Percentiles rank a stretch among this genome's conserved stretches.
These are phyloP conservation scores for Bostrychus sinensis DNA, from an alignment of 2,113 vertebrate genomes.

Conservation along the genomic window DNA sequence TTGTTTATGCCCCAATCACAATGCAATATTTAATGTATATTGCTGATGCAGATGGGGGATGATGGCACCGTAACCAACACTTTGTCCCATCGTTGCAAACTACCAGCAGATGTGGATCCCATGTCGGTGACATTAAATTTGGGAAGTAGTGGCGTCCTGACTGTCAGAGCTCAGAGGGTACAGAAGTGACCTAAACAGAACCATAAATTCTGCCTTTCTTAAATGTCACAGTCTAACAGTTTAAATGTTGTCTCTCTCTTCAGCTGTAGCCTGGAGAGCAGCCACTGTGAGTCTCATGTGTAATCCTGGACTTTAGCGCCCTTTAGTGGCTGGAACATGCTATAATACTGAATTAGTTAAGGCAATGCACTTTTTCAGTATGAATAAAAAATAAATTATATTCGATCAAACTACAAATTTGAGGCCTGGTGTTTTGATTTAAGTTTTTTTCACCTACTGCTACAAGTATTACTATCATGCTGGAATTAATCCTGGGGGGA, in stretches of 20 bases:
- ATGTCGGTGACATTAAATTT: slow-evolving; percentile 83
- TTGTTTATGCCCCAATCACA: background rate
- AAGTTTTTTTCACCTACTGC: no score
- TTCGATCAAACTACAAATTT: no score
- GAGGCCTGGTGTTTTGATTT: no score
- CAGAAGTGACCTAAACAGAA: background rate
- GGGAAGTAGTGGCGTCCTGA: slow-evolving; percentile 81
- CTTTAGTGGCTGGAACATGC: background rate
- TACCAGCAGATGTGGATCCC: slow-evolving; percentile 90
- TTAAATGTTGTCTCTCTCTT: background rate
- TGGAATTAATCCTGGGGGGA: no score
- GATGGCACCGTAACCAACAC: slow-evolving; percentile 87
- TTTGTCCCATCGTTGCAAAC: slow-evolving; percentile 89
- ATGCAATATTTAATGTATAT: background rate
- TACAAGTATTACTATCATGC: no score
- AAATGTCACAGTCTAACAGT: background rate
- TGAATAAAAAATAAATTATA: no score
- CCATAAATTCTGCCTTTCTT: background rate
- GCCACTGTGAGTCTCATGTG: background rate
- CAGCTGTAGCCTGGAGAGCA: slow-evolving; percentile 1
- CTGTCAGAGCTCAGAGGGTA: slow-evolving; percentile 82
- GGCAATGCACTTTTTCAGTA: no score
- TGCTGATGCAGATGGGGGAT: slow-evolving; percentile 74
- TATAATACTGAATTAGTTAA: background rate
- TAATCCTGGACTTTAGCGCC: slow-evolving; percentile 13